These are phyloP conservation scores for Sceloporus undulatus DNA, from an alignment of 2,113 vertebrate species.

Conservation along the genomic window DNA sequence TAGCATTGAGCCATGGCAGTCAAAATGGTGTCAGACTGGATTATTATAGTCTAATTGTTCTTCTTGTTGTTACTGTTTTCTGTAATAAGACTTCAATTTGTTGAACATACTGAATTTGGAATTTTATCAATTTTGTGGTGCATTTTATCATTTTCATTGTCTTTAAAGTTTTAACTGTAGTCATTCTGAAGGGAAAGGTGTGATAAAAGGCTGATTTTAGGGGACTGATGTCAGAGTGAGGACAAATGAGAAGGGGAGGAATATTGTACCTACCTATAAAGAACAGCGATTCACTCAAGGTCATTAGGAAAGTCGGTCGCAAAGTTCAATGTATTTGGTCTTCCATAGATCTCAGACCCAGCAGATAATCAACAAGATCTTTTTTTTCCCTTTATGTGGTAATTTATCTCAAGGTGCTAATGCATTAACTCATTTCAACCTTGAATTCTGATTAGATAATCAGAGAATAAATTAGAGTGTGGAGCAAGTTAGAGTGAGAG, in stretches of 20 bases:
- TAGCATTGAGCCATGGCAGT: no score
- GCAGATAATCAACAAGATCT: accelerated
- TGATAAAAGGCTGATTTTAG: conserved; percentile 9
- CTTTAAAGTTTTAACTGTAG: not conserved
- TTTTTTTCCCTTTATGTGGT: accelerated
- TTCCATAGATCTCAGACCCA: accelerated
- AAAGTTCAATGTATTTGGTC: not conserved
- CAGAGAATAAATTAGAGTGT: not conserved
- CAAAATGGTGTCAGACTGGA: no score
- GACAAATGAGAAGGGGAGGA: not conserved
- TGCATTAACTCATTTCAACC: not conserved
- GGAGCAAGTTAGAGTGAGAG: no score
- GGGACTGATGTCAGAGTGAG: not conserved
- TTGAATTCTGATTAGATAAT: not conserved
- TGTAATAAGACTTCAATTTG: not conserved
- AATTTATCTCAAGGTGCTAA: not conserved
- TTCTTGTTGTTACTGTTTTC: no score
- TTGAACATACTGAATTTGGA: not conserved
- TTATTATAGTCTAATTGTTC: no score
- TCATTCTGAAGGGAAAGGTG: not conserved
- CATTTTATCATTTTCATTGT: not conserved
- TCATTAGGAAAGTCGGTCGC: not conserved
- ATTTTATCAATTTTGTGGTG: not conserved
- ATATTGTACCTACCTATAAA: not conserved
- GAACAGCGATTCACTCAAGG: not conserved